phyloP scores from a whole-genome alignment of 1,140 invertebrate species.

The Trachelipus rathkii region DNA sequence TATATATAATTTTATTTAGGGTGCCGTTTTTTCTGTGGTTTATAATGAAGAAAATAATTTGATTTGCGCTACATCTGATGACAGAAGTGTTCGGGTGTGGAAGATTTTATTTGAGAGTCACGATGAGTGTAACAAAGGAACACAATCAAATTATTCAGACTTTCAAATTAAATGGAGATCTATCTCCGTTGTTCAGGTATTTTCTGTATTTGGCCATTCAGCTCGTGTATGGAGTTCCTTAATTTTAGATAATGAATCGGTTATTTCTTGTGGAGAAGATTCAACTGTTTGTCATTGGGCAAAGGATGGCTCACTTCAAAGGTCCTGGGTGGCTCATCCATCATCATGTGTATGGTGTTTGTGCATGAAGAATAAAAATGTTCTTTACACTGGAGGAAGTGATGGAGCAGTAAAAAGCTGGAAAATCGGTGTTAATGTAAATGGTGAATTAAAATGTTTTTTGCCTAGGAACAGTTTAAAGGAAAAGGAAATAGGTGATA shows the following conservation, averaged over 20 bases:
- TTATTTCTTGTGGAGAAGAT: background rate
- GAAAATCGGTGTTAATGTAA: background rate
- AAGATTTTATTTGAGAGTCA: background rate
- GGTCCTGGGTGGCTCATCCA: background rate
- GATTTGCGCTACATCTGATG: background rate
- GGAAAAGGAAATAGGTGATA: too few species aligned
- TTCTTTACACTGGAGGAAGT: background rate
- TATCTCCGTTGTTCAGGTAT: background rate
- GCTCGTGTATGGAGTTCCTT: slow-evolving; percentile 2
- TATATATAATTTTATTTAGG: background rate
- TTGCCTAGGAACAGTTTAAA: too few species aligned
- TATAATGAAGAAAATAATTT: background rate
- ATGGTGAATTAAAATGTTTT: too few species aligned
- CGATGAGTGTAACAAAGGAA: background rate
- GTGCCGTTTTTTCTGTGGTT: background rate
- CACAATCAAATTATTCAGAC: background rate
- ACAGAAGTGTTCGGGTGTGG: background rate
- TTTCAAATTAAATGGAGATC: background rate
- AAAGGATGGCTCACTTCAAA: background rate
- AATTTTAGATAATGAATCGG: background rate
- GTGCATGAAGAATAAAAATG: background rate
- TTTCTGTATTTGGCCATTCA: background rate
- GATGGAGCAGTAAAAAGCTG: background rate
- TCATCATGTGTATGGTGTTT: slow-evolving; percentile 1
- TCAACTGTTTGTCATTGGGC: background rate